A percentile compares a stretch with the other conserved stretches of the same genome.
Conservation (phyloP, 2,113 vertebrate species). For the Chionis minor region DNA sequence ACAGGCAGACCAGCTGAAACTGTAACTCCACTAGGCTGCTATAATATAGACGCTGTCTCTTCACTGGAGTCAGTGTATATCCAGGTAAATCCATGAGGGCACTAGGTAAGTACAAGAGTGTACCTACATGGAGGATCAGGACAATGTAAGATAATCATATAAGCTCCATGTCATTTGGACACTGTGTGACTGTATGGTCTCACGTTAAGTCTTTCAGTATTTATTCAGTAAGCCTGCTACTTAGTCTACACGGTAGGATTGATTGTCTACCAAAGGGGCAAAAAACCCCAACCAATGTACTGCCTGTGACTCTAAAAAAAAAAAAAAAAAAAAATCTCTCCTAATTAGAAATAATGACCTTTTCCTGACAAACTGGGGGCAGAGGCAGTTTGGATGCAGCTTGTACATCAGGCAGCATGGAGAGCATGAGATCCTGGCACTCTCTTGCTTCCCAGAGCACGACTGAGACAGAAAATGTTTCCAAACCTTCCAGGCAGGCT, state of each 20-base stretch:
- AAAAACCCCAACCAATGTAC: not conserved
- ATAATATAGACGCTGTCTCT: not conserved
- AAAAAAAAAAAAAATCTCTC: not conserved
- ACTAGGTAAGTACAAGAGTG: not conserved
- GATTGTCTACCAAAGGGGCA: not conserved
- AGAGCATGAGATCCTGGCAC: not conserved
- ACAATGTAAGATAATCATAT: not conserved
- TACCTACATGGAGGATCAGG: not conserved
- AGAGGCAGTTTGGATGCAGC: not conserved
- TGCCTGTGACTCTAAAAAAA: not conserved
- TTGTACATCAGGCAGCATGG: fast-evolving
- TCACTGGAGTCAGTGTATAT: not conserved
- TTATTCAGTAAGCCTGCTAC: not conserved
- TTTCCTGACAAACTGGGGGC: not conserved
- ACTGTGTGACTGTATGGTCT: not conserved
- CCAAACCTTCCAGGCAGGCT: not conserved
- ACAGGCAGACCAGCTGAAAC: not conserved
- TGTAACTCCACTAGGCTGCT: not conserved
- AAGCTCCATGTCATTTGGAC: not conserved
- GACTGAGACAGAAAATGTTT: not conserved
- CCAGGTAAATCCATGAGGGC: not conserved
- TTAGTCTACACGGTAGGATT: not conserved
- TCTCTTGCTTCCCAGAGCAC: not conserved
- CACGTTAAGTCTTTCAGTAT: not conserved
- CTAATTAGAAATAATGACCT: not conserved